phyloP scores from a whole-genome alignment of 2,113 vertebrate species.

The Etheostoma cragini region DNA sequence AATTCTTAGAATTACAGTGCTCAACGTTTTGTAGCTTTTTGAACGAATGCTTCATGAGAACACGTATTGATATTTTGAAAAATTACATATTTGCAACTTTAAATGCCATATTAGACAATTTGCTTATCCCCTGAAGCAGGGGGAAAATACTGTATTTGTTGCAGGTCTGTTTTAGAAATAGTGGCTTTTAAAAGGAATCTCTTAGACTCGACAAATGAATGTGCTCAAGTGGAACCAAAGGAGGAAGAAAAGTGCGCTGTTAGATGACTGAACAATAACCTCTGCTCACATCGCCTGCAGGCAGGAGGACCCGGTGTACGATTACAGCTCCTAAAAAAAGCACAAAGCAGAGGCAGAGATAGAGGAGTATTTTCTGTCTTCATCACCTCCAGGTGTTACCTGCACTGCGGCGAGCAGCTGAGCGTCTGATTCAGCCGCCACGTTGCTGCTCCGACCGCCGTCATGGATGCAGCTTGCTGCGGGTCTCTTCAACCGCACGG shows the following conservation, averaged over 20 bases:
- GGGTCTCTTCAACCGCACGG: constrained; percentile 59
- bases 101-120: neutral
- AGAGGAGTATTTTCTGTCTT: constrained; percentile 37
- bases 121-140: neutral
- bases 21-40: too few species aligned
- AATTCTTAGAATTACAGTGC: too few species aligned
- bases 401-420: constrained; percentile 35
- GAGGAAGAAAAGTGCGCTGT: constrained; percentile 43
- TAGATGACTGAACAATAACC: constrained; percentile 61
- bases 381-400: constrained; percentile 59
- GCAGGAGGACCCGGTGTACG: constrained; percentile 42
- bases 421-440: constrained; percentile 42
- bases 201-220: constrained; percentile 47
- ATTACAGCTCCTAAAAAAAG: constrained; percentile 45
- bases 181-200: neutral
- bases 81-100: neutral
- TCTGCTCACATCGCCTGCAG: constrained; percentile 50
- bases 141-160: neutral
- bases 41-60: too few species aligned
- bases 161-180: neutral
- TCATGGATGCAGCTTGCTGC: constrained; percentile 13
- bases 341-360: constrained; percentile 44
- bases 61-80: neutral
- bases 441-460: neutral
- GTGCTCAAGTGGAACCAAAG: constrained; percentile 62